These are phyloP conservation scores for Miichthys miiuy DNA, from an alignment of 2,797 vertebrate genomes.

Conservation along the genomic window DNA sequence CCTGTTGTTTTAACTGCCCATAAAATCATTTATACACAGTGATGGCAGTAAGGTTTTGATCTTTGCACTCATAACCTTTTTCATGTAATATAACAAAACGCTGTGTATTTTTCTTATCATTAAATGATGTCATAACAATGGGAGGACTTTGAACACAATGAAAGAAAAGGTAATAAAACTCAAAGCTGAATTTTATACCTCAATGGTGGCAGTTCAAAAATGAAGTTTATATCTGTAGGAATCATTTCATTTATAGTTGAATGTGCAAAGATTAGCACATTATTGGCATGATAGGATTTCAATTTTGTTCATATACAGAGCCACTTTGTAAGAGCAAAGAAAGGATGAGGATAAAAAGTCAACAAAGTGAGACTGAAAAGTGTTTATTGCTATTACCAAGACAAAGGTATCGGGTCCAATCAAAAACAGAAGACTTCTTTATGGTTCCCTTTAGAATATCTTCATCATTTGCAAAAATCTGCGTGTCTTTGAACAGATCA, in stretches of 20 bases:
- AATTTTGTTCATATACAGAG: background rate
- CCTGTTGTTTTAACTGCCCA: background rate
- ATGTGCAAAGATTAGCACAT: background rate
- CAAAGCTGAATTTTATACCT: background rate
- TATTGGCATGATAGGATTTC: background rate
- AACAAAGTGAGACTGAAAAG: background rate
- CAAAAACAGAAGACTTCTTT: conserved; percentile 27
- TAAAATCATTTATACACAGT: background rate
- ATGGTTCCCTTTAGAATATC: conserved; percentile 51
- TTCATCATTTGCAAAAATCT: conserved; percentile 63
- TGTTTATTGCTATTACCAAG: conserved; percentile 52
- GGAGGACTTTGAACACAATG: conserved; percentile 31
- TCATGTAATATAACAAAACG: background rate
- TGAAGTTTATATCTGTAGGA: rapidly evolving
- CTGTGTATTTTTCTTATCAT: background rate
- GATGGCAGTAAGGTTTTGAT: background rate
- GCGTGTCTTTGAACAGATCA: conserved; percentile 51
- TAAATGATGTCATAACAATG: background rate
- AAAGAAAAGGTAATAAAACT: background rate
- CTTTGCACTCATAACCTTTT: background rate
- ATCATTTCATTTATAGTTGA: background rate
- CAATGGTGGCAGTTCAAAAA: background rate
- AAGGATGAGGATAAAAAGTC: background rate
- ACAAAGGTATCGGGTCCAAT: conserved; percentile 64
- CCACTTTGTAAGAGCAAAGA: background rate